Base-by-base conservation (phyloP, 1,140 invertebrate genomes). In the Zaprionus vittiger region DNA sequence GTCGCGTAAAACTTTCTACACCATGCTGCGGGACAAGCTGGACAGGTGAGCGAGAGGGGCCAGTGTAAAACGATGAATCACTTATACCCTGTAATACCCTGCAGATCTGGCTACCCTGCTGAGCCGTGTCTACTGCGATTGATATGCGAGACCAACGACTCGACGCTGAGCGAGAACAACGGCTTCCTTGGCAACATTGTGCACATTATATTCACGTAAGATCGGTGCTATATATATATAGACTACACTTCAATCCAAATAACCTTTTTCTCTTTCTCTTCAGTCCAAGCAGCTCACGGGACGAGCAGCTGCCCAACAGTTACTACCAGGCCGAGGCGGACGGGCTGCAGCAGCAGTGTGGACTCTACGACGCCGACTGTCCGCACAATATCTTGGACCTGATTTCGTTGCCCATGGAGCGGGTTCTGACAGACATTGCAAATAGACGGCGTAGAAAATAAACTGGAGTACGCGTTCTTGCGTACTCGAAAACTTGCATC, bases 261-360 rank as follows among this genome's bases (percentile, higher is more conserved):
- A 28, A 2, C n/a, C 4, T 6, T 44, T 26, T 0, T 2, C 0
- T 9, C 0, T 4, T 1, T 69, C 15, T 7, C 5, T 52, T 1
- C 91, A 95, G 94, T 12, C 95, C 95, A 20, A 95, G 94, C 61
- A 93, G 94, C 37, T 95, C 94, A 0, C 90, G 83, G 26, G 94
- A 95, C 62, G 94, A 94, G 85, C 93, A 93, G 37, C 74, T 95
- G 56, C 87, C 94, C 5, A 82, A 93, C 6, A 87, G 81, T 1
- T 95, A 95, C 77, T 94, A 94, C 79, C 91, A 94, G 74, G 95
- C 95, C 7, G 95, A 95, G 85, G 77, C 92, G 22, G 92, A 91
- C 63, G 91, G 91, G 22, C 63, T 63, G 38, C 49, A 83, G 41
- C 93, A 87, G 11, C 72, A 92, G 24, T 94, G 93, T 56, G 54